These are phyloP conservation scores for Heliocidaris tuberculata DNA, from an alignment of 35 echinoderm and acorn worm species.

Conservation along the genomic window DNA sequence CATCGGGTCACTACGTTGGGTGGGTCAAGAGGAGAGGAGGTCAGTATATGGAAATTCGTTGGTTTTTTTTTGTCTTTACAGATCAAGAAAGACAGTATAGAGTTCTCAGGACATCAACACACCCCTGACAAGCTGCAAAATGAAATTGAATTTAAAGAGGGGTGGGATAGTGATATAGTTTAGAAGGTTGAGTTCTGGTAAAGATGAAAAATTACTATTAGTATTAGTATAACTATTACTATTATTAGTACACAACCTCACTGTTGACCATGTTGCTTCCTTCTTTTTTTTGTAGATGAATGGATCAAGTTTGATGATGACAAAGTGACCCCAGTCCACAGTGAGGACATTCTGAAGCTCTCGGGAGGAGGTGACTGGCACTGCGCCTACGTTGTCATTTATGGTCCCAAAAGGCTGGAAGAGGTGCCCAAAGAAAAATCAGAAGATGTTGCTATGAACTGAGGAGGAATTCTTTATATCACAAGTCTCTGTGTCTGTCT, in stretches of 20 bases:
- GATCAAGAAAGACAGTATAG: too few relatives aligned
- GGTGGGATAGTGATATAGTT: too few relatives aligned
- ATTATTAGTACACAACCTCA: too few relatives aligned
- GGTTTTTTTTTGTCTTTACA: too few relatives aligned
- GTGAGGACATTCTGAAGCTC: slow-evolving; percentile 84
- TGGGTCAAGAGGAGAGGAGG: slow-evolving; percentile 92
- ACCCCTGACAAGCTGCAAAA: too few relatives aligned
- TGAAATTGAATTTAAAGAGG: too few relatives aligned
- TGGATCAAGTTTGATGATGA: slow-evolving; percentile 99
- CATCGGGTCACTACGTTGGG: slow-evolving; percentile 93
- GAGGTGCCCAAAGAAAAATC: background rate
- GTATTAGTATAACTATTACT: too few relatives aligned
- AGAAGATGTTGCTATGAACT: background rate
- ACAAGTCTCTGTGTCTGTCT: background rate
- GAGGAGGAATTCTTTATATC: background rate
- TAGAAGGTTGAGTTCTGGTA: too few relatives aligned
- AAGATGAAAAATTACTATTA: too few relatives aligned
- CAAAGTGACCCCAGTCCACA: slow-evolving; percentile 58
- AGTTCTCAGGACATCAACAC: too few relatives aligned
- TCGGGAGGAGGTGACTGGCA: slow-evolving; percentile 98
- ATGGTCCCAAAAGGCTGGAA: slow-evolving; percentile 76
- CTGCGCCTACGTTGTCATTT: slow-evolving; percentile 93
- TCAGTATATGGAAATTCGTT: background rate
- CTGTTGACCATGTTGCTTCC: background rate
- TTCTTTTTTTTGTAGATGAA: slow-evolving; percentile 74